These are phyloP conservation scores for Drosophila nasuta DNA, from an alignment of 1,140 invertebrate species.

Conservation along the genomic window DNA sequence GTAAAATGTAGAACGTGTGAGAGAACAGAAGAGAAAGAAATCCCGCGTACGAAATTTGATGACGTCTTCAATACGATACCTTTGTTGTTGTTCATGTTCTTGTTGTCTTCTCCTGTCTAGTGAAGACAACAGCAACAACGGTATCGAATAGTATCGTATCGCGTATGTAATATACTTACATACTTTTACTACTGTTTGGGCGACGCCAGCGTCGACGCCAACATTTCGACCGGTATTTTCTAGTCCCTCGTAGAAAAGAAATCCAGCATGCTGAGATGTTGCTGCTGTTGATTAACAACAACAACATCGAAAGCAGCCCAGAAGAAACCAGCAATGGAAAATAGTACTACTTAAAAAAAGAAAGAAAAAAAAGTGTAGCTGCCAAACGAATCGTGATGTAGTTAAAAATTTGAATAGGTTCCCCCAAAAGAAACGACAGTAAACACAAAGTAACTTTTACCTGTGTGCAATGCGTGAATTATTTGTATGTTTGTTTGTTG, in stretches of 20 bases:
- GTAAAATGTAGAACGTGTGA: constrained; percentile 65
- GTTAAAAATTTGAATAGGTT: constrained; percentile 46
- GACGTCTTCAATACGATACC: constrained; percentile 71
- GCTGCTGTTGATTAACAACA: constrained; percentile 49
- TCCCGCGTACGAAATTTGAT: constrained; percentile 74
- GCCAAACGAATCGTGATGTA: constrained; percentile 45
- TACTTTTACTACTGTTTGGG: constrained; percentile 41
- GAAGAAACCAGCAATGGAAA: constrained; percentile 41
- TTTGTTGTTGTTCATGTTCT: constrained; percentile 37
- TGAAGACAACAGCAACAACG: constrained; percentile 41
- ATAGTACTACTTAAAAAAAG: constrained; percentile 10
- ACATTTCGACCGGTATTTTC: constrained; percentile 48
- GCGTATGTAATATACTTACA: constrained; percentile 33
- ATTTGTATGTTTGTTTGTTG: not conserved
- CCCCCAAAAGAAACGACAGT: constrained; percentile 33
- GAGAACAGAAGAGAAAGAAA: constrained; percentile 63
- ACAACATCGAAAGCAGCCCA: constrained; percentile 29
- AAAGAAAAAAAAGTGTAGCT: constrained; percentile 28
- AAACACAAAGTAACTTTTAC: constrained; percentile 35
- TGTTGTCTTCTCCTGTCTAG: constrained; percentile 24
- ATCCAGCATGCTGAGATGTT: constrained; percentile 39
- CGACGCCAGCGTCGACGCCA: constrained; percentile 17
- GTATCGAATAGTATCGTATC: constrained; percentile 29
- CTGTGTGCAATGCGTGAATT: constrained; percentile 42
- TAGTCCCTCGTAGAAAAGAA: constrained; percentile 28